Percentiles rank a stretch among this genome's conserved stretches.
These are phyloP conservation scores for Zhengitettix transpicula DNA, from an alignment of 2,888 invertebrate species.

Conservation along the genomic window DNA sequence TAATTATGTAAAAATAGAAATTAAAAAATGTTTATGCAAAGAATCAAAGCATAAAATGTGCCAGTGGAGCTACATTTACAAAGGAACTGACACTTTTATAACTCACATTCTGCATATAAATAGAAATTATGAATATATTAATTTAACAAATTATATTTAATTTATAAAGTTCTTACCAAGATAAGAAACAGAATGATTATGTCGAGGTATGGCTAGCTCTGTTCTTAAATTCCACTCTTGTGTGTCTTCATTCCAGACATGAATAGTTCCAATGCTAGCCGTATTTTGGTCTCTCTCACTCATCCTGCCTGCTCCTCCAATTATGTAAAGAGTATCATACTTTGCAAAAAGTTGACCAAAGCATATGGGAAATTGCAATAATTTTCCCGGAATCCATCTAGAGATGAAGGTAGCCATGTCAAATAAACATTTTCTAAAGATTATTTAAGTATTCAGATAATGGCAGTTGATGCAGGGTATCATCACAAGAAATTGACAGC, in stretches of 20 bases:
- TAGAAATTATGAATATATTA: too few species aligned
- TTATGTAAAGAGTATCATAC: slow-evolving; percentile 38
- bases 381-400: slow-evolving; percentile 20
- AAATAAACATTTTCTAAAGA: too few species aligned
- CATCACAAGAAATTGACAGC: too few species aligned
- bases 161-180: slow-evolving; percentile 28
- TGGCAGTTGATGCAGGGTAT: too few species aligned
- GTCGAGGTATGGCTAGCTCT: slow-evolving; percentile 44
- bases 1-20: too few species aligned
- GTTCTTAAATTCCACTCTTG: slow-evolving; percentile 38
- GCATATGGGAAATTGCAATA: slow-evolving; percentile 21
- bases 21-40: too few species aligned
- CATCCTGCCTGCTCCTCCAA: slow-evolving; percentile 47
- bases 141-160: too few species aligned
- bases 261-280: slow-evolving; percentile 39
- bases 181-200: slow-evolving; percentile 45
- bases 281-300: slow-evolving; percentile 35
- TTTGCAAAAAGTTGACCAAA: slow-evolving; percentile 21
- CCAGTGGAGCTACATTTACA: too few species aligned
- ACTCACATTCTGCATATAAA: too few species aligned
- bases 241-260: slow-evolving; percentile 37
- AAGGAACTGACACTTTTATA: too few species aligned
- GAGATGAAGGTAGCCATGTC: neutral
- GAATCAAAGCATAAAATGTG: too few species aligned
- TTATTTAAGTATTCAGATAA: too few species aligned